Evolutionary conservation across 2,113 vertebrate species (phyloP), one percentile per base, ranked within the genome.

Genomic region (Paracanthobrama guichenoti): DNA sequence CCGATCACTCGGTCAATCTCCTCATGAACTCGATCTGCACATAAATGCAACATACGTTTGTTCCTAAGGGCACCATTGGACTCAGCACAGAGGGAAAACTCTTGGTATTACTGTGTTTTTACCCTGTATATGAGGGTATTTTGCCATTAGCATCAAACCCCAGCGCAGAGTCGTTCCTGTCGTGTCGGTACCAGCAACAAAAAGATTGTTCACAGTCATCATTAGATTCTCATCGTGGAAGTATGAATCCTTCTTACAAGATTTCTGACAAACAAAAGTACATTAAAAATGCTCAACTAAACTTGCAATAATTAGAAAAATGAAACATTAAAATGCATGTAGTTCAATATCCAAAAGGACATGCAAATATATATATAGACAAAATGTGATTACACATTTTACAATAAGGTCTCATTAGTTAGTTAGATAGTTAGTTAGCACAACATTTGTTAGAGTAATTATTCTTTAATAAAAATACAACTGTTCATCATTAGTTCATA

Each of bases 71-170:
- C 9, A 3, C 11, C 5, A 20, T 0, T 53, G 26, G 6, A 55
- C 53, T 50, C 12, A 53, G 28, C 1, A 22, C 0, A 55, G 14
- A 22, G 5, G 75, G 6, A 59, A 59, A 20, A 8, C 42, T 73
- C 20, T 46, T n/a, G 9, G 22, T 4, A 24, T 6, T 48, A 73
- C 71, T 28, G 24, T 44, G 26, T 35, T 48, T 82, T 71, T 89
- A 95, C 94, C 91, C 81, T 94, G 94, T 74, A 94, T 86, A 4
- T 93, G 79, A 10, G 93, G 92, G n/a, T 93, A 87, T 82, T 91
- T 93, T 55, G 92, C 89, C 92, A 95, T 90, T 2, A 90, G 8
- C 84, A 94, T 72, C 11, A 95, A 77, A 31, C 80, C 85, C 85
- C 91, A 94, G 53, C 89, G 79, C 12, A 95, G 8, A 2, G 77